Percentiles rank a stretch among this genome's conserved stretches.
Conservation (phyloP, 2,888 invertebrate genomes). For the Ferdinandea cuprea region DNA sequence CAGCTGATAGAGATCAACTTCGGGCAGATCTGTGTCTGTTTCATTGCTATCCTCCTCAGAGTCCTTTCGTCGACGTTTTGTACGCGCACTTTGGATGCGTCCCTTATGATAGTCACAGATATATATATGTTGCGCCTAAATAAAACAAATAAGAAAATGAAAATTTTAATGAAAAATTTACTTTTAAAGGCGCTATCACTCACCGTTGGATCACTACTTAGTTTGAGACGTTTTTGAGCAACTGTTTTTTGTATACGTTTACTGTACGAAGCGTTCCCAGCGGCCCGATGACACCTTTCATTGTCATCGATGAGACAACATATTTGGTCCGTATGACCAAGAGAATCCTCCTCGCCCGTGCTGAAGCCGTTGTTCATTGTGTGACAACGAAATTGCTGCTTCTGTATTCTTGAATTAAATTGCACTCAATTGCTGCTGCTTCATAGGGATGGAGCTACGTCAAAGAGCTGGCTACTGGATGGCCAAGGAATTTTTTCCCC, state of each 20-base stretch:
- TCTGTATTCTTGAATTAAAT: slow-evolving; percentile 55
- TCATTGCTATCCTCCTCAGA: slow-evolving; percentile 97
- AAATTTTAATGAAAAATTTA: background rate
- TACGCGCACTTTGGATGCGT: slow-evolving; percentile 97
- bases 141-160: too few species aligned
- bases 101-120: slow-evolving; percentile 98
- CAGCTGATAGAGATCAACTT: slow-evolving; percentile 96
- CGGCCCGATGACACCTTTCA: slow-evolving; percentile 92
- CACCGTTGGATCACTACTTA: slow-evolving; percentile 92
- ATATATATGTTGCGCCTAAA: slow-evolving; percentile 95
- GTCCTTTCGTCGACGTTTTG: slow-evolving; percentile 95
- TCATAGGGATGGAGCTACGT: slow-evolving; percentile 20
- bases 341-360: slow-evolving; percentile 95
- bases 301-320: slow-evolving; percentile 96
- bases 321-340: slow-evolving; percentile 93
- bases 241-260: slow-evolving; percentile 98
- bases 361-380: slow-evolving; percentile 90
- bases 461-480: slow-evolving; percentile 6
- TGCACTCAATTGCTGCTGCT: slow-evolving; percentile 27
- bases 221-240: slow-evolving; percentile 93
- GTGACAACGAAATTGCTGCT: slow-evolving; percentile 30
- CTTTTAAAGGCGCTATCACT: slow-evolving; percentile 33
- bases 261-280: slow-evolving; percentile 92
- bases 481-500: slow-evolving; percentile 17
- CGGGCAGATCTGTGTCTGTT: slow-evolving; percentile 95